A percentile compares a stretch with the other conserved stretches of the same genome.
Evolutionary conservation across 2,113 vertebrate species (phyloP).

Genomic region (Apteryx owenii): DNA sequence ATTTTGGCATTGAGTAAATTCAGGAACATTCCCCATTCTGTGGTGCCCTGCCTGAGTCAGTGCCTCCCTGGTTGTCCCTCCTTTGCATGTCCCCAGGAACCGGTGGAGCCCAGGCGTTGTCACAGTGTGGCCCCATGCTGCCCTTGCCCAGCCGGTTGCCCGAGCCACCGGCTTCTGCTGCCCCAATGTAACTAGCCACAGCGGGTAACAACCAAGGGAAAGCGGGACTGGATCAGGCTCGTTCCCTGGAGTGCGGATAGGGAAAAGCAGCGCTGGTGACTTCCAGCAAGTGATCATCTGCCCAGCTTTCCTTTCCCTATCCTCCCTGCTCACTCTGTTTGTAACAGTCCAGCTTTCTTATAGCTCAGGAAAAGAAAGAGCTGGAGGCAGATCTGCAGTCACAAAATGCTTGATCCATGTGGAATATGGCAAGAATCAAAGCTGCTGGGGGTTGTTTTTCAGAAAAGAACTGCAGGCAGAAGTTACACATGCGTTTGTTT

Average conservation of each 20-base stretch:
- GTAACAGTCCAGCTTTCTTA: background rate
- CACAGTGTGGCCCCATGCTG: background rate
- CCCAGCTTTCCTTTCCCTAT: background rate
- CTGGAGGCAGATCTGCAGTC: background rate
- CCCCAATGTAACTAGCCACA: background rate
- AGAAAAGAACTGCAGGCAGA: background rate
- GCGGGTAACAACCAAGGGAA: background rate
- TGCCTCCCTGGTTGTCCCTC: background rate
- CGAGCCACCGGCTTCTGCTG: background rate
- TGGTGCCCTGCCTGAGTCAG: background rate
- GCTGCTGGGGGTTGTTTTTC: background rate
- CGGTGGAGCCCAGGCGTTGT: fast-evolving
- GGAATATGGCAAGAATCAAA: background rate
- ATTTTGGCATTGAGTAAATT: background rate
- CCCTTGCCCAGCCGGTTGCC: background rate
- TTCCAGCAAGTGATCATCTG: background rate
- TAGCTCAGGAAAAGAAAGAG: background rate
- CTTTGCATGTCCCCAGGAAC: background rate
- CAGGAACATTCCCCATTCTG: no score
- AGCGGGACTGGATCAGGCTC: background rate
- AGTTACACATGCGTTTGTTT: fast-evolving
- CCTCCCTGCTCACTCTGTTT: background rate
- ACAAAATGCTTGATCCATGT: background rate
- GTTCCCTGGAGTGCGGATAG: background rate
- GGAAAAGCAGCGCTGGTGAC: no score